A percentile compares a stretch with the other conserved stretches of the same genome.
Conservation (phyloP, 2,888 invertebrate genomes). For the Phytoseiulus persimilis region DNA sequence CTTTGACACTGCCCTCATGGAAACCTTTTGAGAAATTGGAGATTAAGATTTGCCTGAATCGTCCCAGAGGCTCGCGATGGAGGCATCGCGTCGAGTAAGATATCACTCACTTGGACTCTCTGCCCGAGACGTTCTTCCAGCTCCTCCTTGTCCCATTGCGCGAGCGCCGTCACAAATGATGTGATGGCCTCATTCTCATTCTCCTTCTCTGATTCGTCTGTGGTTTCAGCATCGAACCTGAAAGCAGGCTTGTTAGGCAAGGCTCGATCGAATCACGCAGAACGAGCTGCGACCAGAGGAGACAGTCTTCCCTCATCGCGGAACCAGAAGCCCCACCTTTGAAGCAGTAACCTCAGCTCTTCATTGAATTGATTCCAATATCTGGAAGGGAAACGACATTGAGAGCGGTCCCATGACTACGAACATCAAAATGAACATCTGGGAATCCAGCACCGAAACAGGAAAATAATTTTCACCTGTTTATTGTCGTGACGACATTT, state of each 20-base stretch:
- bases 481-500: neutral
- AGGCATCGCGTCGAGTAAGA: neutral
- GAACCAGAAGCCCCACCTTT: constrained; percentile 54
- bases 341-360: constrained; percentile 83
- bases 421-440: no score
- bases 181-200: constrained; percentile 95
- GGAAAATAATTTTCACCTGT: constrained; percentile 40
- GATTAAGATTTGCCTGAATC: no score
- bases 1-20: constrained; percentile 90
- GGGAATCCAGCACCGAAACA: no score
- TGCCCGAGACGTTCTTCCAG: constrained; percentile 89
- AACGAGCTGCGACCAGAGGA: no score
- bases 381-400: neutral
- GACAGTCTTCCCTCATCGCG: no score
- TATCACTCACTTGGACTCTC: constrained; percentile 66
- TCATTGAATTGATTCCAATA: constrained; percentile 91
- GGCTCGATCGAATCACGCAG: no score
- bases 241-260: no score
- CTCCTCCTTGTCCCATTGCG: constrained; percentile 96
- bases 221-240: constrained; percentile 86
- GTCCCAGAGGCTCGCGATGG: no score
- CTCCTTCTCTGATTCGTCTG: constrained; percentile 88
- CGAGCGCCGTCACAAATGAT: constrained; percentile 84
- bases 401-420: neutral
- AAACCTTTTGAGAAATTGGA: constrained; percentile 56